A percentile compares a stretch with the other conserved stretches of the same genome.
These are phyloP conservation scores for Hirundo rustica DNA, from an alignment of 2,797 vertebrate species.

Conservation along the genomic window DNA sequence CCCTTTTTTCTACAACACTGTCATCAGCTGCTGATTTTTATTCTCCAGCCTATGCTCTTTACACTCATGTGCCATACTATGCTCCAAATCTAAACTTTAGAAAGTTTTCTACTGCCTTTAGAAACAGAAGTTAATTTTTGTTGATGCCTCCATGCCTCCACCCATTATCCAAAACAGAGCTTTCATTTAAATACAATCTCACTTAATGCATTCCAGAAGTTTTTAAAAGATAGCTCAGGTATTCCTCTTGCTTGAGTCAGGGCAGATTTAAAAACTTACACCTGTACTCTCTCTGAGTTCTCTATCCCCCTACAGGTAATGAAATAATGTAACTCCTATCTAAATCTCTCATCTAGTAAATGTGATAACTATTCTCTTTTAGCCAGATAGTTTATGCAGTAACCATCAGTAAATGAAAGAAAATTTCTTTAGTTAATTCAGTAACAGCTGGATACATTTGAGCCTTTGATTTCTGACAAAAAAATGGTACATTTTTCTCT, in stretches of 20 bases:
- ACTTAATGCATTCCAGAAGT: neutral
- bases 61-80: too few relatives aligned
- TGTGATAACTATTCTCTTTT: neutral
- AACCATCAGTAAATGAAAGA: neutral
- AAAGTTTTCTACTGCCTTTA: neutral
- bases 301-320: neutral
- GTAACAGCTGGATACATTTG: neutral
- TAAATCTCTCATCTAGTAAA: neutral
- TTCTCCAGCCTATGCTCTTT: neutral
- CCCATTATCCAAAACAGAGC: neutral
- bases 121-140: neutral
- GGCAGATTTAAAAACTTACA: neutral
- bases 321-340: neutral
- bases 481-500: neutral
- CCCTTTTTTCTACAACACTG: rapidly evolving
- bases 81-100: neutral
- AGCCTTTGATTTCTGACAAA: neutral
- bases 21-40: neutral
- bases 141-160: neutral
- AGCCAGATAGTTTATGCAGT: neutral
- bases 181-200: neutral
- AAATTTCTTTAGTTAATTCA: neutral
- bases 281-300: neutral
- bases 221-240: neutral
- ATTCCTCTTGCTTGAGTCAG: neutral